These are phyloP conservation scores for Perca fluviatilis DNA, from an alignment of 2,113 vertebrate species.

Conservation along the genomic window DNA sequence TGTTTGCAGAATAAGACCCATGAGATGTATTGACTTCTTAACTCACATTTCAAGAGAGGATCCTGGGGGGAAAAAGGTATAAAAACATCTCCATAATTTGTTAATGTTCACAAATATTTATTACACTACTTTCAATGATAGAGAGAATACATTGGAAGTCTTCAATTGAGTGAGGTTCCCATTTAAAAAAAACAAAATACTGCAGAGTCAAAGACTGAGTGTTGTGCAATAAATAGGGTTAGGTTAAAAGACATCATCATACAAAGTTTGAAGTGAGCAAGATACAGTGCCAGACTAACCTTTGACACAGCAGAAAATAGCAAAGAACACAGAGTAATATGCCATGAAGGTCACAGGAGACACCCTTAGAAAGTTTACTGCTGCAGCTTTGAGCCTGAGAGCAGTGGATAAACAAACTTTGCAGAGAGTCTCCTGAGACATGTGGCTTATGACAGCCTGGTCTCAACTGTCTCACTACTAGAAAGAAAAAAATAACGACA, in stretches of 20 bases:
- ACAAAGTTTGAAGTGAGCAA: constrained; percentile 10
- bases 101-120: not conserved
- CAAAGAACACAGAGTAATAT: constrained; percentile 35
- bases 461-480: constrained; percentile 35
- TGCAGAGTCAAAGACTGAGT: not conserved
- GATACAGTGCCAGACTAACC: constrained; percentile 9
- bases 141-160: not conserved
- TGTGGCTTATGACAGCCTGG: constrained; percentile 51
- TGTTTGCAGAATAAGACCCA: not conserved
- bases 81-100: not conserved
- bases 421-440: constrained; percentile 36
- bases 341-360: constrained; percentile 27
- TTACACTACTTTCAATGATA: not conserved
- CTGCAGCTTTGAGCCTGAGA: constrained; percentile 27
- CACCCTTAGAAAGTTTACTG: constrained; percentile 31
- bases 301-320: constrained; percentile 53
- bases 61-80: not conserved
- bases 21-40: not conserved
- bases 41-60: not conserved
- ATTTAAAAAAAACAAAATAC: not conserved
- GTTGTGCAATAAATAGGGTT: not conserved
- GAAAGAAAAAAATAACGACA: constrained; percentile 13
- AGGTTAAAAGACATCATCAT: constrained; percentile 14
- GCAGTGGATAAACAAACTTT: constrained; percentile 38
- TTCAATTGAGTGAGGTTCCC: not conserved